These are phyloP conservation scores for Steinernema hermaphroditum DNA, from an alignment of 2,888 invertebrate species.

Conservation along the genomic window DNA sequence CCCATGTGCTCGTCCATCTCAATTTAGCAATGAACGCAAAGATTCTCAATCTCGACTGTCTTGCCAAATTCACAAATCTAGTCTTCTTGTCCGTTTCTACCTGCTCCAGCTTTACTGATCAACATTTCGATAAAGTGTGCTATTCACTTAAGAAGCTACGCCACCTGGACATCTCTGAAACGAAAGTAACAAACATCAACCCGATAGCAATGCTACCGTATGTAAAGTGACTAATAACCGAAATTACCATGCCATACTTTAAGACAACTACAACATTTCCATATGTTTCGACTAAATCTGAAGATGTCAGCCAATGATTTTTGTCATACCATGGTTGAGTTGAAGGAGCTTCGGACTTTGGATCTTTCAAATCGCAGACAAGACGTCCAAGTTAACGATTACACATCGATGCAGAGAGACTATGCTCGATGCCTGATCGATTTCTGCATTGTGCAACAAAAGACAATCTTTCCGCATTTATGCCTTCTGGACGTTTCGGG, in stretches of 20 bases:
- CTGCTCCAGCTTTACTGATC: background rate
- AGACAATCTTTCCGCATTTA: background rate
- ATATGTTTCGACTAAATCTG: background rate
- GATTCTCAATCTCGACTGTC: background rate
- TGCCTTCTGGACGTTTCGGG: background rate
- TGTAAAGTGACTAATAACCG: background rate
- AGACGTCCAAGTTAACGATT: background rate
- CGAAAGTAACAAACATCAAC: background rate
- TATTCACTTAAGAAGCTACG: background rate
- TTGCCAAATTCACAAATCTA: background rate
- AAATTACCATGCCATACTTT: background rate
- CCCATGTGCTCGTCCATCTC: background rate
- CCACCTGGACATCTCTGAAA: slow-evolving; percentile 15
- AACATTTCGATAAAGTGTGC: slow-evolving; percentile 2
- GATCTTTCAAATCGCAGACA: background rate
- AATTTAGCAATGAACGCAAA: background rate
- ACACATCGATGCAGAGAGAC: background rate
- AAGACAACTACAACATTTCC: background rate
- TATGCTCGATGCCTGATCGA: slow-evolving; percentile 9
- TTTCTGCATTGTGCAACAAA: background rate
- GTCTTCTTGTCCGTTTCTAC: background rate
- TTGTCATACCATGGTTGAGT: background rate
- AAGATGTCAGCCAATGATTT: background rate
- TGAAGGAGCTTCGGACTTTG: background rate
- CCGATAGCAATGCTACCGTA: background rate